Evolutionary conservation across 2,113 vertebrate genomes (phyloP).

Genomic region (Apistogramma diplotaenia): DNA sequence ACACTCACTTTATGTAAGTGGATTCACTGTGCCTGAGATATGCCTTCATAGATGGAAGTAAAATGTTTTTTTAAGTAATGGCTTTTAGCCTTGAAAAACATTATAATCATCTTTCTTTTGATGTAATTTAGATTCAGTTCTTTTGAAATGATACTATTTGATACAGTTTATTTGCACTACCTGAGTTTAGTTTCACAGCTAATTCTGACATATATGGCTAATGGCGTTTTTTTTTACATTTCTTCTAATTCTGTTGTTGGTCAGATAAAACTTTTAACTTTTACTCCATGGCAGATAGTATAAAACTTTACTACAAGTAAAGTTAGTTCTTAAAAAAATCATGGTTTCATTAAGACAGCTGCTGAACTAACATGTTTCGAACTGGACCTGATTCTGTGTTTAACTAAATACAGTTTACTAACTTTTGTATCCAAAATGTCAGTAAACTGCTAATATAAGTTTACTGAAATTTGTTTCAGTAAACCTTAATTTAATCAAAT

Average conservation of each 20-base stretch:
- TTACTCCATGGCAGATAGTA: background rate
- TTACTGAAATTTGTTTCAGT: too few species aligned
- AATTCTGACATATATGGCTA: background rate
- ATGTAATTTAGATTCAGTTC: slow-evolving; percentile 15
- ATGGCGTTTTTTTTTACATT: background rate
- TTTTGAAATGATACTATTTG: slow-evolving; percentile 20
- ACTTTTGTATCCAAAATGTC: background rate
- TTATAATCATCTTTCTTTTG: background rate
- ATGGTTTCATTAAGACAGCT: too few species aligned
- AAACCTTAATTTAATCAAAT: background rate
- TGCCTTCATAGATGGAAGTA: slow-evolving; percentile 23
- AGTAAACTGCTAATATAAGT: too few species aligned
- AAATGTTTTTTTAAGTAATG: slow-evolving; percentile 31
- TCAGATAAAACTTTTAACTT: background rate
- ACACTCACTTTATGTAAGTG: slow-evolving; percentile 20
- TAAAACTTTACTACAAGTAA: background rate
- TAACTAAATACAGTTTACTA: background rate
- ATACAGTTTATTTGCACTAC: background rate
- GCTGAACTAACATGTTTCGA: too few species aligned
- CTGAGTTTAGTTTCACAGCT: background rate
- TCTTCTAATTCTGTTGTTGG: too few species aligned
- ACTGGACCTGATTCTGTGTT: background rate
- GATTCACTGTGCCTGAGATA: slow-evolving; percentile 6
- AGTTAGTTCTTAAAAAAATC: too few species aligned
- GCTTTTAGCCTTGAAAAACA: slow-evolving; percentile 4